Evolutionary conservation across 2,797 vertebrate genomes (phyloP), one percentile per base, ranked within the genome.

Genomic region (Cephalopachus bancanus): DNA sequence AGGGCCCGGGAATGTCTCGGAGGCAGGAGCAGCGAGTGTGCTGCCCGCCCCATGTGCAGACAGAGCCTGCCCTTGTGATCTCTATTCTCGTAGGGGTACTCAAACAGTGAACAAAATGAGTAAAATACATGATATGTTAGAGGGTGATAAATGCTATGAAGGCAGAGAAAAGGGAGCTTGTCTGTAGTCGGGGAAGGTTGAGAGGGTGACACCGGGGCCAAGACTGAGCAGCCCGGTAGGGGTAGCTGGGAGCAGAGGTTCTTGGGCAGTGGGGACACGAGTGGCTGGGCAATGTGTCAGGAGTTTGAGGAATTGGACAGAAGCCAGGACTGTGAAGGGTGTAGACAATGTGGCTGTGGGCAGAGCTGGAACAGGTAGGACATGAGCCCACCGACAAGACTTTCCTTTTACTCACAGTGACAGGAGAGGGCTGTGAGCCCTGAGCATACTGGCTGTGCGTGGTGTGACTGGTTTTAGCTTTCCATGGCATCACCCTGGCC

Each of bases 301-400:
- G 26, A 51, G 44, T 17, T 26, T 55, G n/a, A 65, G n/a, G n/a
- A 2, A 9, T 30, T 20, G 33, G 6, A 10, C n/a, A 15, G 10
- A 83, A 44, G 12, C 30, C 53, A 60, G 60, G 1, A 11, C 19
- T 55, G 10, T 59, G 24, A 24, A 28, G 17, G 53, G 17, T 51
- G 3, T 24, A 28, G 19, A 57, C 9, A 8, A 8, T 44, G 55
- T 15, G 28, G 22, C 4, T 17, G 55, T 14, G 9, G 7, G 17
- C 85, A 7, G 69, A 83, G 59, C n/a, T 1, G 20, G 33, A 33
- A 19, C 10, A 24, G 3, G 5, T 5, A 67, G 57, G 37, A 26
- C 1, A 0, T 9, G 33, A 81, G 16, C 17, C 84, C 17, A 0
- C 1, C 1, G 11, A 10, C 10, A 20, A 12, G 26, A 3, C 59